A percentile compares a stretch with the other conserved stretches of the same genome.
These are phyloP conservation scores for Belgica antarctica DNA, from an alignment of 2,888 invertebrate genomes.

Conservation along the genomic window DNA sequence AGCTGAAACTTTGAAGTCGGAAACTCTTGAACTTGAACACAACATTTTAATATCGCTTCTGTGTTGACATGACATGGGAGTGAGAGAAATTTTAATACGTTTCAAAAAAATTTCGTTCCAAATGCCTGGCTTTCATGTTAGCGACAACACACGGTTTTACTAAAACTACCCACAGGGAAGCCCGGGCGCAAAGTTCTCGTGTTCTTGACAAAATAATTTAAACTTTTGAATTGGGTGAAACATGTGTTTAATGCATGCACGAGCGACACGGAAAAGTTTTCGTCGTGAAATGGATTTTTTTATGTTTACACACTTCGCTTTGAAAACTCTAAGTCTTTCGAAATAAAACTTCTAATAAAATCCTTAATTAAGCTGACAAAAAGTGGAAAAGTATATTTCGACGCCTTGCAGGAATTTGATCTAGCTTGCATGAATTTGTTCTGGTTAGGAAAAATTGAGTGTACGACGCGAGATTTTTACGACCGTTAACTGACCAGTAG, in stretches of 20 bases:
- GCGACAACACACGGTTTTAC: background rate
- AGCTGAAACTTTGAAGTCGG: background rate
- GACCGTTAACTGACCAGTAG: too few species aligned
- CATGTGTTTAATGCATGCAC: conserved; percentile 14
- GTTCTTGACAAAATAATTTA: conserved; percentile 29
- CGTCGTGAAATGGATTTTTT: background rate
- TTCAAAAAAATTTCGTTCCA: conserved; percentile 14
- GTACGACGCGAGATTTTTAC: background rate
- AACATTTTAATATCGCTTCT: conserved; percentile 3
- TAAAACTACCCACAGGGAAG: conserved; percentile 18
- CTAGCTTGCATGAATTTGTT: too few species aligned
- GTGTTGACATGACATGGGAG: background rate
- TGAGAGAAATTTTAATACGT: conserved; percentile 10
- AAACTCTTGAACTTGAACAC: background rate
- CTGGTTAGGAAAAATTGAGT: background rate
- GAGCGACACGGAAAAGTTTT: background rate
- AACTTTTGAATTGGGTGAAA: conserved; percentile 6
- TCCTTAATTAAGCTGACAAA: too few species aligned
- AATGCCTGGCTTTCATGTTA: background rate
- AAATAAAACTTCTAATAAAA: too few species aligned
- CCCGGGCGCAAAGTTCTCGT: background rate
- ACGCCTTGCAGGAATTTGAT: background rate
- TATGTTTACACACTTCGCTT: conserved; percentile 14
- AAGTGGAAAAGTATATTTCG: background rate
- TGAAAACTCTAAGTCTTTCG: background rate